phyloP scores from a whole-genome alignment of 2,888 invertebrate genomes.

The Diploptera punctata region DNA sequence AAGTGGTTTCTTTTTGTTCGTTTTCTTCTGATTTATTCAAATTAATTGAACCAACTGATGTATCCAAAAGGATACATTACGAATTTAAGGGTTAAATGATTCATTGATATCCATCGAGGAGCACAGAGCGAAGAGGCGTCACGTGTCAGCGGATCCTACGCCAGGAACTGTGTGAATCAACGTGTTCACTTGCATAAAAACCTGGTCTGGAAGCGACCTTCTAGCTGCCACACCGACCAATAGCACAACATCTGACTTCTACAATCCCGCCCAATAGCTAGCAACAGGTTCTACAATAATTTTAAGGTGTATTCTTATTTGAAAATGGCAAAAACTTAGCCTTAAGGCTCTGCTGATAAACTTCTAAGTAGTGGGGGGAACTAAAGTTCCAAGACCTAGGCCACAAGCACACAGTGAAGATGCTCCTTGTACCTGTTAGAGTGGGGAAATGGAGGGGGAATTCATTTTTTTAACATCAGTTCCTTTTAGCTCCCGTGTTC shows the following conservation, averaged over 20 bases:
- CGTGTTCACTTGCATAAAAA: too few species aligned
- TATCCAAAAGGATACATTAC: too few species aligned
- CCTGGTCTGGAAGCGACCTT: too few species aligned
- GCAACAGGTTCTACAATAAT: neutral
- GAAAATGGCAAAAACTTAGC: neutral
- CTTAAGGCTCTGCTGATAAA: neutral
- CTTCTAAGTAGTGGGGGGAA: too few species aligned
- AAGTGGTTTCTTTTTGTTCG: too few species aligned
- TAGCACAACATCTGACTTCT: neutral
- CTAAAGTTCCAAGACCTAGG: neutral
- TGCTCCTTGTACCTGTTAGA: neutral
- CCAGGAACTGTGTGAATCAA: too few species aligned
- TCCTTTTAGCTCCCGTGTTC: constrained; percentile 14
- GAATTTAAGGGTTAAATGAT: too few species aligned
- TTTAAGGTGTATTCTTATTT: constrained; percentile 1
- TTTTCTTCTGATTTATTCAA: too few species aligned
- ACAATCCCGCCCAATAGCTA: constrained; percentile 1
- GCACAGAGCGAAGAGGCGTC: too few species aligned
- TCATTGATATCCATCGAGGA: too few species aligned
- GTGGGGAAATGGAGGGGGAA: constrained; percentile 3
- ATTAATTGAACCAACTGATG: too few species aligned
- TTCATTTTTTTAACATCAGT: constrained; percentile 10
- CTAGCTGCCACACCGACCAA: neutral
- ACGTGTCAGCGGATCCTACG: too few species aligned
- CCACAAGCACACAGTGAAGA: neutral